A percentile compares a stretch with the other conserved stretches of the same genome.
phyloP scores from a whole-genome alignment of 2,113 vertebrate species.

The Hippolais icterina region DNA sequence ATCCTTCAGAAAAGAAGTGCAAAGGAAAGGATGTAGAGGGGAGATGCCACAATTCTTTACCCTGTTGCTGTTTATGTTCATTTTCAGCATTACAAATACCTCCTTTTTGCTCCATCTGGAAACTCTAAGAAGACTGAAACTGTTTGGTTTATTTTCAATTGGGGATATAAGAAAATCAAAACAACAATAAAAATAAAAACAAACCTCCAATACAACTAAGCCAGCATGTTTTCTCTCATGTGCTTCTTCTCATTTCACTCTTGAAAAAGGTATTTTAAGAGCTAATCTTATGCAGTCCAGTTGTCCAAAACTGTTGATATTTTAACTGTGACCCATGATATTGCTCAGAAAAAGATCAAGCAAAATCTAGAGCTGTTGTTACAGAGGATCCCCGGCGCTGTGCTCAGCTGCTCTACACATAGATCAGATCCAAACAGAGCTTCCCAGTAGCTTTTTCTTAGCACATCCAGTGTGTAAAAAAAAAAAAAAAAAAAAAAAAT shows the following conservation, averaged over 20 bases:
- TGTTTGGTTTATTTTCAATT: background rate
- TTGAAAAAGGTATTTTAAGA: background rate
- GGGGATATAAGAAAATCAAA: background rate
- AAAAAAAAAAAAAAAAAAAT: background rate
- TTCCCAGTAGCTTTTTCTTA: background rate
- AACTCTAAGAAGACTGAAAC: background rate
- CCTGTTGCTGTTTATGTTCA: rapidly evolving
- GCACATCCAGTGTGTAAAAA: background rate
- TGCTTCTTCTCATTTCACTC: background rate
- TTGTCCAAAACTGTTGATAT: background rate
- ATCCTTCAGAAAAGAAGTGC: background rate
- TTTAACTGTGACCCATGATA: background rate
- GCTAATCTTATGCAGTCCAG: background rate
- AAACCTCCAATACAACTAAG: background rate
- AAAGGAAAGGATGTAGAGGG: background rate
- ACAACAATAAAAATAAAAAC: background rate
- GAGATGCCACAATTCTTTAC: background rate
- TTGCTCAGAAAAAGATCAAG: background rate
- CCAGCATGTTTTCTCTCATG: background rate
- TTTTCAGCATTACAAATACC: background rate
- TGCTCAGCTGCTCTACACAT: background rate
- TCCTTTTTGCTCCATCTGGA: background rate
- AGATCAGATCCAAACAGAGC: background rate
- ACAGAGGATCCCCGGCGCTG: background rate
- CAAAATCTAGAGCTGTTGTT: background rate